phyloP scores from a whole-genome alignment of 2,797 vertebrate species.

The Chelidonichthys spinosus region DNA sequence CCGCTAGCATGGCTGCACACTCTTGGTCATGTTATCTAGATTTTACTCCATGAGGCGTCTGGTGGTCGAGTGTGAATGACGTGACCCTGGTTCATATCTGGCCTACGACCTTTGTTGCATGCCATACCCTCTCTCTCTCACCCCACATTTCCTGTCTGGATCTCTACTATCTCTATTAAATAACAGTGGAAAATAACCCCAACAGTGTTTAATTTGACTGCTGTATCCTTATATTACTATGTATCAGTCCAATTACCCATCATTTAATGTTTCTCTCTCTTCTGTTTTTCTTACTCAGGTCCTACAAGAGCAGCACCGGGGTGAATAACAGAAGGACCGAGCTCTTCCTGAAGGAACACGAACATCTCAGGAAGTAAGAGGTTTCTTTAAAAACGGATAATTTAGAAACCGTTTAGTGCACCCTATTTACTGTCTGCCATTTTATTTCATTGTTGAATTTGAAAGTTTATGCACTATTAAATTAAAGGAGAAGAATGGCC shows the following conservation, averaged over 20 bases:
- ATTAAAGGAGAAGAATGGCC: too few species aligned
- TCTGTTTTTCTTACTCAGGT: conserved; percentile 74
- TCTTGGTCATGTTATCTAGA: not conserved
- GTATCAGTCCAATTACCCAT: not conserved
- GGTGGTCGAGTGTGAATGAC: not conserved
- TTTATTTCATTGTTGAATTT: too few species aligned
- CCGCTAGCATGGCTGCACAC: not conserved
- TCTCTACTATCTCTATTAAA: not conserved
- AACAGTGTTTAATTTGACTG: not conserved
- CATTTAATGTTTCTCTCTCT: conserved; percentile 7
- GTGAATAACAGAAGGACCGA: conserved; percentile 94
- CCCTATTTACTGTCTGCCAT: not conserved
- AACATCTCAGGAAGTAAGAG: conserved; percentile 91
- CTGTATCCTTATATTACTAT: not conserved
- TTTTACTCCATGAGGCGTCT: not conserved
- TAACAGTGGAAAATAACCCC: not conserved
- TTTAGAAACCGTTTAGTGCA: not conserved
- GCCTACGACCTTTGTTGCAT: not conserved
- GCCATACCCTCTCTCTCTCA: not conserved
- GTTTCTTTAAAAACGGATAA: not conserved
- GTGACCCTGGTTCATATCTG: not conserved
- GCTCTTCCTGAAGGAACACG: conserved; percentile 93
- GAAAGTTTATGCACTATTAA: too few species aligned
- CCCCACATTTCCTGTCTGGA: not conserved
- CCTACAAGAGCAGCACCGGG: conserved; percentile 90